phyloP scores from a whole-genome alignment of 2,888 invertebrate species.

The Romanomermis culicivorax region DNA sequence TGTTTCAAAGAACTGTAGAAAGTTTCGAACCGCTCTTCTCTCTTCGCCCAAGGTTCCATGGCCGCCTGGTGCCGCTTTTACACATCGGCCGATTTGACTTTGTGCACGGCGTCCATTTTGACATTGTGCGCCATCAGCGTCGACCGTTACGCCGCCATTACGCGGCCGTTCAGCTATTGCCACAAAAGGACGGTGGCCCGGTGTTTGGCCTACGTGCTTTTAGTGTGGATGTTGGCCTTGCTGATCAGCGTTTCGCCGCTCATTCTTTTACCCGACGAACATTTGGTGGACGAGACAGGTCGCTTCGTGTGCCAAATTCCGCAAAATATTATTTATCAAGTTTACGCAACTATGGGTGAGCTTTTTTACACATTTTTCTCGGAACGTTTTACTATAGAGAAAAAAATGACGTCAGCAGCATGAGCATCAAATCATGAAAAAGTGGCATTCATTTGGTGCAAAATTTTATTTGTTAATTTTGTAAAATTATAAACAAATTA shows the following conservation, averaged over 20 bases:
- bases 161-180: slow-evolving; percentile 76
- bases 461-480: too few species aligned
- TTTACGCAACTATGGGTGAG: slow-evolving; percentile 53
- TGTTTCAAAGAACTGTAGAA: too few species aligned
- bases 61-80: slow-evolving; percentile 34
- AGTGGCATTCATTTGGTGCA: too few species aligned
- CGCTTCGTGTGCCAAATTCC: slow-evolving; percentile 82
- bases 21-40: too few species aligned
- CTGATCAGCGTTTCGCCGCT: slow-evolving; percentile 79
- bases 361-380: too few species aligned
- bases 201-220: slow-evolving; percentile 56
- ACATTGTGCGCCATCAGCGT: slow-evolving; percentile 38
- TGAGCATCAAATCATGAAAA: too few species aligned
- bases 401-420: too few species aligned
- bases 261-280: slow-evolving; percentile 50
- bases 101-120: slow-evolving; percentile 38
- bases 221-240: slow-evolving; percentile 79
- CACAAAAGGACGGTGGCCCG: slow-evolving; percentile 74
- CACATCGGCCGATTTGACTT: slow-evolving; percentile 36
- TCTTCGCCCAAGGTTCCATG: too few species aligned
- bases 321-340: slow-evolving; percentile 81
- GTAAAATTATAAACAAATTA: too few species aligned
- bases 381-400: too few species aligned
- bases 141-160: slow-evolving; percentile 35
- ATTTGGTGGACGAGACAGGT: slow-evolving; percentile 28